Conservation (phyloP, 37 sponge, comb jelly and placozoan genomes). For the Halisarca cf. caerulea region DNA sequence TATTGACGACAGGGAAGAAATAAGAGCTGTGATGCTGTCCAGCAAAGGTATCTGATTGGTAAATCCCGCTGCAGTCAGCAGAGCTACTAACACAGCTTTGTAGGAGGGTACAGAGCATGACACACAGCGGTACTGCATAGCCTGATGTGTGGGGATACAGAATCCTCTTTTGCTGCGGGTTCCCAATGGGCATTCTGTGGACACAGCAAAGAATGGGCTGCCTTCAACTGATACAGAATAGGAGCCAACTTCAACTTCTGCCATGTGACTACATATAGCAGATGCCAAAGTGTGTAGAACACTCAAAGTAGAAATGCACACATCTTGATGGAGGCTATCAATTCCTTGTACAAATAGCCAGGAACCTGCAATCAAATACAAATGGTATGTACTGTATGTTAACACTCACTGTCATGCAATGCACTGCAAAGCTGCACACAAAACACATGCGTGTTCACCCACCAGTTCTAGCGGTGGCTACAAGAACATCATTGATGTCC, state of each 20-base stretch:
- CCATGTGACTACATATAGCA: neutral
- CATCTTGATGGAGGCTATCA: neutral
- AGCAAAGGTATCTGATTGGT: no score
- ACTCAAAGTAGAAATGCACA: neutral
- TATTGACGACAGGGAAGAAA: neutral
- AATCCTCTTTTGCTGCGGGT: neutral
- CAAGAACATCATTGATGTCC: neutral
- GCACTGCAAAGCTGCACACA: no score
- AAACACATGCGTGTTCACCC: neutral
- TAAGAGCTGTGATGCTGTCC: neutral
- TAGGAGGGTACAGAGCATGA: neutral
- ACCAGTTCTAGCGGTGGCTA: slow-evolving; percentile 13
- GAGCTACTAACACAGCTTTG: neutral
- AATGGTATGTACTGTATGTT: no score
- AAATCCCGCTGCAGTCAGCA: neutral
- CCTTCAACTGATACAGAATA: neutral
- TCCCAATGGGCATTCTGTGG: neutral
- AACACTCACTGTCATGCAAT: no score
- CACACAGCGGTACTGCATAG: neutral
- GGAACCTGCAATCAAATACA: neutral
- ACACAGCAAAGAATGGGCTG: neutral
- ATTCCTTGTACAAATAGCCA: neutral
- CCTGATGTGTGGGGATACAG: neutral
- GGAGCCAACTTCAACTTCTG: neutral
- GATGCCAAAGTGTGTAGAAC: neutral